Evolutionary conservation across 2,888 invertebrate genomes (phyloP), one percentile per base, ranked within the genome.

Genomic region (Drosophila pegasa): DNA sequence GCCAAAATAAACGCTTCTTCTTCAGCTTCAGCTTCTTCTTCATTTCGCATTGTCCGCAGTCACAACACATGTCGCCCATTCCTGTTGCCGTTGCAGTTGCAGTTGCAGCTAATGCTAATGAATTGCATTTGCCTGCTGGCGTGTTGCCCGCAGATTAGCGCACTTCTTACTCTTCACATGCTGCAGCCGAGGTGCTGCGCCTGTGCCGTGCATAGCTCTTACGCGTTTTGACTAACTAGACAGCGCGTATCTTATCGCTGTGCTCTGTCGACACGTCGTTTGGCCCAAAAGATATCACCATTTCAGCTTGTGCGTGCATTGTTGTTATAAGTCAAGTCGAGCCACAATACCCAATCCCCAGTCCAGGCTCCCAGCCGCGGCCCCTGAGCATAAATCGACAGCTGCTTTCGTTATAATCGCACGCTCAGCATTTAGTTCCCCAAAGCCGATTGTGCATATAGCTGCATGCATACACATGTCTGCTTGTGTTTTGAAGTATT

Each of bases 121-220:
- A 68, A 68, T 68, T 68, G 68, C 52, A 69, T 68, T 55, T 66
- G 67, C 48, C 62, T 61, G 69, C 55, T 82, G 83, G 78, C 87
- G 88, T 86, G 86, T 70, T 82, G 86, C 80, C 72, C 73, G 63
- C 71, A 83, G 88, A 89, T 88, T 89, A 88, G 78, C 87, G 78
- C 59, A 48, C 48, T 33, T 48, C 50, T 22, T n/a, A 3, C 50
- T 35, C 50, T 25, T 58, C 70, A 56, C 66, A 66, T 33, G 16
- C n/a, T n/a, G n/a, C n/a, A n/a, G 16, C 51, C 33, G 10, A 50
- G 33, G n/a, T 38, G 54, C 51, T 52, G 56, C 63, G 68, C 66
- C 71, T 62, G 64, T 55, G 59, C 48, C 57, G 65, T 43, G 29
- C 20, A 16, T 58, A 67, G 33, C 22, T 50, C 50, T 50, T 77